Evolutionary conservation across 2,797 vertebrate genomes (phyloP), one percentile per base, ranked within the genome.

Genomic region (Aeoliscus strigatus): DNA sequence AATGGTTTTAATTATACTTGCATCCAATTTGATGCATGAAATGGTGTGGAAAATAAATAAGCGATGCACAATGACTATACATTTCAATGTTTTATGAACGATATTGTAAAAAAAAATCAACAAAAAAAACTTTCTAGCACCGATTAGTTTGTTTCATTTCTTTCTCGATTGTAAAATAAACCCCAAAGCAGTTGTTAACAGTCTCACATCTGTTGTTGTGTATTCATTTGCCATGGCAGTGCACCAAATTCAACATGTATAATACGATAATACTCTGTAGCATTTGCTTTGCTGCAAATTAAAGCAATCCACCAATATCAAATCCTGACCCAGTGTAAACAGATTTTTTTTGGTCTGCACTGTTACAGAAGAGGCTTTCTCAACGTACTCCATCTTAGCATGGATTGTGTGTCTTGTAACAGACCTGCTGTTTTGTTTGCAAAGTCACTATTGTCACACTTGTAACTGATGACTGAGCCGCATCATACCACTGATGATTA

Each of bases 101-200:
- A 91, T 94, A 93, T 90, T 96, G 93, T 95, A 92, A 80, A 83
- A 76, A 77, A 75, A 90, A 79, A 67, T 11, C 90, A 73, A 87
- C 88, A 88, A 65, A 86, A 84, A 89, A 87, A 86, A 79, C 85
- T 94, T 94, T 91, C 90, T 93, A 93, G 91, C 90, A 91, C 88
- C 87, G 72, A 91, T 91, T 92, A 92, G 91, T 88, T 91, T 90
- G 91, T 92, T 84, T 94, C 85, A 69, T 84, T 80, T 81, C 76
- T 86, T 92, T 91, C 91, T 94, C 90, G 92, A 92, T 88, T 97
- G 93, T 97, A 94, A 94, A 97, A 97, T 97, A 97, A 97, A 97
- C 89, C 92, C 91, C 92, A 93, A 92, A 88, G 86, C 92, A 92
- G 91, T 94, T 92, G 93, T 94, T 93, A 93, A 93, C 89, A 84